Conservation (phyloP, 2,113 vertebrate species). For the Ictalurus punctatus region DNA sequence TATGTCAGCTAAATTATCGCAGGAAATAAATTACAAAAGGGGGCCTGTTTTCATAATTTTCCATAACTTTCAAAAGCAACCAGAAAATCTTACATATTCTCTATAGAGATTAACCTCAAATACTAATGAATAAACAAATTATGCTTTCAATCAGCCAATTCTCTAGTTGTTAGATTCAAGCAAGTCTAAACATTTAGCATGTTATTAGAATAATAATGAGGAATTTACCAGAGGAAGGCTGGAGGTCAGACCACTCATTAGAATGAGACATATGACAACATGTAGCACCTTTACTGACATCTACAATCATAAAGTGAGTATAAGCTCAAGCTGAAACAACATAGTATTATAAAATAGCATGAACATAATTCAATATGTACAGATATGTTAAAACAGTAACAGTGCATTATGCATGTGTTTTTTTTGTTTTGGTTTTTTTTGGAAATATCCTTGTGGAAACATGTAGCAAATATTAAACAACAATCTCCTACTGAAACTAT, state of each 20-base stretch:
- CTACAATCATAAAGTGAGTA: conserved; percentile 30
- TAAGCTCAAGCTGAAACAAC: neutral
- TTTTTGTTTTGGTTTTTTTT: too few relatives aligned
- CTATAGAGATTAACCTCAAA: neutral
- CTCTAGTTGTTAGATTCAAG: neutral
- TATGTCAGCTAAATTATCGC: neutral
- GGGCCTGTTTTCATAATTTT: neutral
- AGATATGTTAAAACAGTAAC: neutral
- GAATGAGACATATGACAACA: conserved; percentile 33
- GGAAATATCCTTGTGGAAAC: neutral
- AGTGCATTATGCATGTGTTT: neutral
- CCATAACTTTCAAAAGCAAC: neutral
- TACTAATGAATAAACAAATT: neutral
- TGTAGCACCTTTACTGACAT: conserved; percentile 27
- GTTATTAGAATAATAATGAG: neutral
- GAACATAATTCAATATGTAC: neutral
- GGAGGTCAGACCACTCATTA: conserved; percentile 44
- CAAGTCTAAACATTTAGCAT: neutral
- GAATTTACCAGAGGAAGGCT: conserved; percentile 57
- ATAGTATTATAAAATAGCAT: neutral
- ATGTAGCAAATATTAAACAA: neutral
- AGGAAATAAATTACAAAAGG: neutral
- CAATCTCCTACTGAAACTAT: neutral
- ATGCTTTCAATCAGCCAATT: neutral
- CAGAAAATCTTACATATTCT: neutral